Evolutionary conservation across 2,113 vertebrate species (phyloP).

Genomic region (Mustela lutreola): DNA sequence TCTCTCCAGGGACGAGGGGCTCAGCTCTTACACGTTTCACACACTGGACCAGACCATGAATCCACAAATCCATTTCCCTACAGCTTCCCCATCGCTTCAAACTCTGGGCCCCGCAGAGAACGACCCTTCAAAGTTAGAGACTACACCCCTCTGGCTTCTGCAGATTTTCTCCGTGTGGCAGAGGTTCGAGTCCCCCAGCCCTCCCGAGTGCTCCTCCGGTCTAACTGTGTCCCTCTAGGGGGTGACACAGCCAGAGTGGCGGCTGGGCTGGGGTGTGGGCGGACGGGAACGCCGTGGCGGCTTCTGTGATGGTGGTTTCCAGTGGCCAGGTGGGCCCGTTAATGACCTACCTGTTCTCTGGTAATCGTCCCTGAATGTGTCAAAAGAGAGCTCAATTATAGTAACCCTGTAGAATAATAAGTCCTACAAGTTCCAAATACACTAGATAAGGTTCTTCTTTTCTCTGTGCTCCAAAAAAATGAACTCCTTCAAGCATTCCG

Average conservation of each 20-base stretch:
- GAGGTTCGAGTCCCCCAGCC: too few species aligned
- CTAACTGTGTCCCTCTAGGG: background rate
- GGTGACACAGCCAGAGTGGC: background rate
- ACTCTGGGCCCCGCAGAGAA: background rate
- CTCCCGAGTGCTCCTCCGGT: background rate
- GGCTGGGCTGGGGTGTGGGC: background rate
- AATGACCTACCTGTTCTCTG: background rate
- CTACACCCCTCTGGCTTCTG: background rate
- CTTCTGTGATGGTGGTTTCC: background rate
- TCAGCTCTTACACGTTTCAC: background rate
- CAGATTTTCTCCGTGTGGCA: background rate
- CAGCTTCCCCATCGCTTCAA: background rate
- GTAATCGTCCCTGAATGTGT: background rate
- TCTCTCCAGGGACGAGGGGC: background rate
- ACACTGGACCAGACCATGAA: background rate
- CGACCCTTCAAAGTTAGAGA: background rate
- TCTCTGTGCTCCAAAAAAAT: background rate
- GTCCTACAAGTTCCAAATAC: background rate
- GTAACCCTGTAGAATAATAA: background rate
- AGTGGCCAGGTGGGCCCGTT: background rate
- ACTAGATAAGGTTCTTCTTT: background rate
- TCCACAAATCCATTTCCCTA: background rate
- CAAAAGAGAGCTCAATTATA: background rate
- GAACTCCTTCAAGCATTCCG: background rate
- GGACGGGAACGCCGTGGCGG: rapidly evolving